Conservation (phyloP, 2,797 vertebrate genomes). For the Apodemus agrarius region DNA sequence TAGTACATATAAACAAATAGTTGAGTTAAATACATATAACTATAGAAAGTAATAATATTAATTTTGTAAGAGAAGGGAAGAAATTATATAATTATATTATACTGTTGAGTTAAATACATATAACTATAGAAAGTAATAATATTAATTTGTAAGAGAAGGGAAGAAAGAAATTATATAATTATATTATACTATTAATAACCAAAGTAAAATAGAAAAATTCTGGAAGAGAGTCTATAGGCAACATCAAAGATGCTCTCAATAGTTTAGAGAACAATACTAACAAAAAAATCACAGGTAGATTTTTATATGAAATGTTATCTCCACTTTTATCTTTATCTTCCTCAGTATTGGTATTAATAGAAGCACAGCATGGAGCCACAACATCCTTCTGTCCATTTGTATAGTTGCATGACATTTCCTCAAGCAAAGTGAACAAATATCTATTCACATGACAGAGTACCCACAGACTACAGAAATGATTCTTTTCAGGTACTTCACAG, state of each 20-base stretch:
- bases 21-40: no score
- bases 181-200: background rate
- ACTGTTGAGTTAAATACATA: background rate
- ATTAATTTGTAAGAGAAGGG: background rate
- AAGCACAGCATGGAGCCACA: background rate
- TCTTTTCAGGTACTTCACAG: background rate
- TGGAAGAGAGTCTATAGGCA: no score
- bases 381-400: background rate
- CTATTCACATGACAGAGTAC: background rate
- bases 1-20: no score
- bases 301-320: background rate
- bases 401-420: background rate
- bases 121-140: background rate
- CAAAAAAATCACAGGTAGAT: background rate
- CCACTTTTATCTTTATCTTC: background rate
- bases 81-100: no score
- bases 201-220: background rate
- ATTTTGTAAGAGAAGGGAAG: no score
- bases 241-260: background rate
- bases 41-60: no score
- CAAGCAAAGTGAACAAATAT: background rate
- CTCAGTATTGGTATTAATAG: background rate
- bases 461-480: background rate
- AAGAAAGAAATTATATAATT: background rate
- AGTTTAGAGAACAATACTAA: background rate